Evolutionary conservation across 1,140 invertebrate genomes (phyloP).

Genomic region (Saccostrea glomerata): DNA sequence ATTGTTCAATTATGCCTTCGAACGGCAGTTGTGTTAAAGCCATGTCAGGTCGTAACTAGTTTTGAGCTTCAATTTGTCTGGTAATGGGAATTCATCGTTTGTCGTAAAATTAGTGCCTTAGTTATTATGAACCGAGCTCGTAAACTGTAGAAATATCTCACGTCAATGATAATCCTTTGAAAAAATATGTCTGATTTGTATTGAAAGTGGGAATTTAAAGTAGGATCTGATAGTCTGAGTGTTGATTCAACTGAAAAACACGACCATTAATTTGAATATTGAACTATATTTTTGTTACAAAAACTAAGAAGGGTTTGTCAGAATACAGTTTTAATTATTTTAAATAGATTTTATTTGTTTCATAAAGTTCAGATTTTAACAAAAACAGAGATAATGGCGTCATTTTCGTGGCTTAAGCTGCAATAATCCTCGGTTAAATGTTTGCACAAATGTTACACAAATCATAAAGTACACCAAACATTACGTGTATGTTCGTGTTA

Average conservation of each 20-base stretch:
- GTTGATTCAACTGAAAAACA: background rate
- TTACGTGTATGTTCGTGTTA: background rate
- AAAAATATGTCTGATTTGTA: slow-evolving; percentile 1
- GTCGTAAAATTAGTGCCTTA: background rate
- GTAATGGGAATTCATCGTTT: slow-evolving; percentile 33
- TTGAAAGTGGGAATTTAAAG: background rate
- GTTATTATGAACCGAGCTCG: background rate
- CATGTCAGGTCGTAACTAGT: slow-evolving; percentile 14
- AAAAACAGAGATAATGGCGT: slow-evolving; percentile 6
- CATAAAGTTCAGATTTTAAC: background rate
- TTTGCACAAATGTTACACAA: background rate
- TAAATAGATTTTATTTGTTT: slow-evolving; percentile 2
- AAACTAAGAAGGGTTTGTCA: background rate
- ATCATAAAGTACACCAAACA: background rate
- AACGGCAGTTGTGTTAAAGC: slow-evolving; percentile 15
- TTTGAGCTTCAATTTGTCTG: background rate
- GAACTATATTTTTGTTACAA: background rate
- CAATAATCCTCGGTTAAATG: background rate
- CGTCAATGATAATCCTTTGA: slow-evolving; percentile 6
- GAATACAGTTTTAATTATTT: background rate
- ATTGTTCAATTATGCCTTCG: slow-evolving; percentile 20
- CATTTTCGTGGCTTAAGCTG: background rate
- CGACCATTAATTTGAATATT: background rate
- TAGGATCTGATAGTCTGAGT: background rate
- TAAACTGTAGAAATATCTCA: background rate